Percentiles rank a stretch among this genome's conserved stretches.
phyloP scores from a whole-genome alignment of 35 echinoderm and acorn worm genomes.

The Diadema setosum region DNA sequence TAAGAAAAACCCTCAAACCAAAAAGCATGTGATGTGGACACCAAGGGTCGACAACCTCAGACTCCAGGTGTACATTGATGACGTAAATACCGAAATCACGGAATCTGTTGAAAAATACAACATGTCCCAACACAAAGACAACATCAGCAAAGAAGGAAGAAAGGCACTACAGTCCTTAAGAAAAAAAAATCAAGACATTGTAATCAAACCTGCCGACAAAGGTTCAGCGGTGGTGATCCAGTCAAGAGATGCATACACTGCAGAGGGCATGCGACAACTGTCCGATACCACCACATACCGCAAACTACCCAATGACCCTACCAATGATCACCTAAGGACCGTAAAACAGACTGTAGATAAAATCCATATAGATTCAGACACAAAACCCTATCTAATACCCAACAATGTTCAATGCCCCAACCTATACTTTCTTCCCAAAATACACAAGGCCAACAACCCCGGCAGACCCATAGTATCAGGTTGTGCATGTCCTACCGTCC shows the following conservation, averaged over 20 bases:
- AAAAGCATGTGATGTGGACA: too few species aligned
- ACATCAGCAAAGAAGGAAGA: neutral
- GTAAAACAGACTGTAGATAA: neutral
- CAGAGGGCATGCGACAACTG: neutral
- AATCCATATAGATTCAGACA: neutral
- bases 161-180: neutral
- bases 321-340: neutral
- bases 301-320: neutral
- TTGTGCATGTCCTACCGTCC: neutral
- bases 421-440: neutral
- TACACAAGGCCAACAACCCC: neutral
- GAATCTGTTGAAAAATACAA: too few species aligned
- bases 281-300: neutral
- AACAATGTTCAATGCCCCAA: neutral
- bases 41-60: too few species aligned
- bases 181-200: neutral
- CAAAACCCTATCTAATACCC: neutral
- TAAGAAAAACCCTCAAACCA: too few species aligned
- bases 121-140: neutral
- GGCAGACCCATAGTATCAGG: conserved; percentile 1
- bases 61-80: too few species aligned
- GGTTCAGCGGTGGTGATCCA: neutral
- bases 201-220: conserved; percentile 14
- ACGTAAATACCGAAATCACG: too few species aligned
- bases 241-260: neutral